Percentiles rank a stretch among this genome's conserved stretches.
phyloP scores from a whole-genome alignment of 2,888 invertebrate genomes.

The Vanessa cardui region DNA sequence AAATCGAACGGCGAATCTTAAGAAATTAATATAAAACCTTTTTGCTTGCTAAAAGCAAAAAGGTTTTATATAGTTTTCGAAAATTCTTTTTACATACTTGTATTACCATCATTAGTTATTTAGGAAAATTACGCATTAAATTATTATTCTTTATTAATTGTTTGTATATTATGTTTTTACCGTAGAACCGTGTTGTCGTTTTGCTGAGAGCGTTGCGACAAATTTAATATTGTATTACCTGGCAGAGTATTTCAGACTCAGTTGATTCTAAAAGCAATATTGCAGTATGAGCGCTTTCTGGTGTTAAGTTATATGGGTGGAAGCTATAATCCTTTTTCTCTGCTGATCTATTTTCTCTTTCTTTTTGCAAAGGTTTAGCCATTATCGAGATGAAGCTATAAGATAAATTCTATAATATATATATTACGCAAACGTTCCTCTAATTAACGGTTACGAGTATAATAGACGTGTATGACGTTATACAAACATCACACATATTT shows the following conservation, averaged over 20 bases:
- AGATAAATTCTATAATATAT: too few species aligned
- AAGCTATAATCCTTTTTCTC: slow-evolving; percentile 73
- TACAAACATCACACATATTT: not conserved
- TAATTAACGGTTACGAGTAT: not conserved
- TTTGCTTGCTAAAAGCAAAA: too few species aligned
- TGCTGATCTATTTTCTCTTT: slow-evolving; percentile 71
- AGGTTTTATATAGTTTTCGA: too few species aligned
- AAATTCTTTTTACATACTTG: too few species aligned
- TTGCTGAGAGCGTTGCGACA: not conserved
- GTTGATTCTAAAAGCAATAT: slow-evolving; percentile 69
- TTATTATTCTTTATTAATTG: too few species aligned
- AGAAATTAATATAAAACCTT: too few species aligned
- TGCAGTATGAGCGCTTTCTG: slow-evolving; percentile 73
- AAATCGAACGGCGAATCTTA: too few species aligned
- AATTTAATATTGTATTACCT: slow-evolving; percentile 52
- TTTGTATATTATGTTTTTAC: too few species aligned
- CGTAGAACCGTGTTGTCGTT: not conserved
- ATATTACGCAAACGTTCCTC: too few species aligned
- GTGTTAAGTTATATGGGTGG: slow-evolving; percentile 68
- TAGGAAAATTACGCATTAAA: too few species aligned
- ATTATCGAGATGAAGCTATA: slow-evolving; percentile 28
- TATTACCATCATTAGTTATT: too few species aligned
- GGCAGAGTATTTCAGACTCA: slow-evolving; percentile 74
- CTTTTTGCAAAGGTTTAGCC: slow-evolving; percentile 72
- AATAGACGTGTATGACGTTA: not conserved